Conservation (phyloP, 2,888 invertebrate species). For the Drosophila lutescens region DNA sequence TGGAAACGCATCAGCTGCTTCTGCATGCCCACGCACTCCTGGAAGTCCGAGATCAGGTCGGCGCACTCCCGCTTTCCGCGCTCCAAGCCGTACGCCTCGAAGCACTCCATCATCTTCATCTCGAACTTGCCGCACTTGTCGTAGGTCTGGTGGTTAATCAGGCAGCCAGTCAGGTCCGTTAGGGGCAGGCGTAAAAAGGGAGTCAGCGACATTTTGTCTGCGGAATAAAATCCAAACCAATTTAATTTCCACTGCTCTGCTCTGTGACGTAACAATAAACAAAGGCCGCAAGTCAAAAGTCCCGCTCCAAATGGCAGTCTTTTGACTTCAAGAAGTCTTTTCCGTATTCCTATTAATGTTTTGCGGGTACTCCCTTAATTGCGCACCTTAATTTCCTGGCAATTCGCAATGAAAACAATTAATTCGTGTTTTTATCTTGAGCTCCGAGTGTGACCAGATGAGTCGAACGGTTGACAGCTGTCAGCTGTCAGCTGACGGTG, state of each 20-base stretch:
- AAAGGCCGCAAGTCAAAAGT: not conserved
- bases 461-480: not conserved
- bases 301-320: conserved; percentile 3
- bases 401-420: conserved; percentile 50
- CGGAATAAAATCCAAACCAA: conserved; percentile 11
- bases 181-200: conserved; percentile 89
- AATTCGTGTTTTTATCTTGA: conserved; percentile 25
- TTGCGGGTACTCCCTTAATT: not conserved
- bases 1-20: conserved; percentile 87
- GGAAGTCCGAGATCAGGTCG: conserved; percentile 88
- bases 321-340: not conserved
- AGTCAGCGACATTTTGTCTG: conserved; percentile 86
- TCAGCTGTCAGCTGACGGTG: conserved; percentile 22
- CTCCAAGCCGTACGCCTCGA: conserved; percentile 92
- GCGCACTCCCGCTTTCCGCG: conserved; percentile 87
- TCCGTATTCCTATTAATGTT: not conserved
- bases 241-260: not conserved
- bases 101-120: conserved; percentile 89
- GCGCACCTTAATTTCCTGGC: conserved; percentile 54
- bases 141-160: conserved; percentile 88
- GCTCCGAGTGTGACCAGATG: conserved; percentile 6
- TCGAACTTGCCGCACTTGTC: conserved; percentile 89
- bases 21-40: conserved; percentile 87
- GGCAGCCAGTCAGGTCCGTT: conserved; percentile 88
- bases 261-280: conserved; percentile 80